Conservation (phyloP, 2,113 vertebrate genomes). For the Lophotis ruficrista region DNA sequence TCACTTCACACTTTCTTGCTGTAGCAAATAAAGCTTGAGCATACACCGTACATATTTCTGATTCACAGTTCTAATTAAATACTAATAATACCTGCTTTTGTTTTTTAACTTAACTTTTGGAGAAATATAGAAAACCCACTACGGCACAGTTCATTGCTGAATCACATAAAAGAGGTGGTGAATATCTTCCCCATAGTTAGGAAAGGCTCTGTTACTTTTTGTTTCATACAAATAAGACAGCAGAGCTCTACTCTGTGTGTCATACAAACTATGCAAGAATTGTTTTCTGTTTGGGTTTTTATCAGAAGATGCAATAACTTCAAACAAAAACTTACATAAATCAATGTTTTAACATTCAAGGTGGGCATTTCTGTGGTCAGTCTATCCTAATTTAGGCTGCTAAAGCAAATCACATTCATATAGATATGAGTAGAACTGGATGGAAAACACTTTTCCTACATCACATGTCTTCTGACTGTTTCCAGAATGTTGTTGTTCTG, state of each 20-base stretch:
- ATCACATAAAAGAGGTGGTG: background rate
- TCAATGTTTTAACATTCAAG: background rate
- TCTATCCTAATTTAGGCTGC: background rate
- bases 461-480: background rate
- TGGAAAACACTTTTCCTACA: background rate
- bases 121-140: background rate
- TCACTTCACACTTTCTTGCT: background rate
- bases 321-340: background rate
- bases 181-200: background rate
- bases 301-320: background rate
- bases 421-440: background rate
- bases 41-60: background rate
- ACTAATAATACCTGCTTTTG: background rate
- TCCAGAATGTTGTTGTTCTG: background rate
- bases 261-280: background rate
- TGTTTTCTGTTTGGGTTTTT: background rate
- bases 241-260: background rate
- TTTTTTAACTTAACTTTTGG: background rate
- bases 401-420: background rate
- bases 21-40: background rate
- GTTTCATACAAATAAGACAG: background rate
- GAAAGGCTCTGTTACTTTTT: background rate
- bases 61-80: background rate
- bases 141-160: background rate
- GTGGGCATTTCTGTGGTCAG: background rate